These are phyloP conservation scores for Mus minutoides DNA, from an alignment of 2,797 vertebrate genomes.

Conservation along the genomic window DNA sequence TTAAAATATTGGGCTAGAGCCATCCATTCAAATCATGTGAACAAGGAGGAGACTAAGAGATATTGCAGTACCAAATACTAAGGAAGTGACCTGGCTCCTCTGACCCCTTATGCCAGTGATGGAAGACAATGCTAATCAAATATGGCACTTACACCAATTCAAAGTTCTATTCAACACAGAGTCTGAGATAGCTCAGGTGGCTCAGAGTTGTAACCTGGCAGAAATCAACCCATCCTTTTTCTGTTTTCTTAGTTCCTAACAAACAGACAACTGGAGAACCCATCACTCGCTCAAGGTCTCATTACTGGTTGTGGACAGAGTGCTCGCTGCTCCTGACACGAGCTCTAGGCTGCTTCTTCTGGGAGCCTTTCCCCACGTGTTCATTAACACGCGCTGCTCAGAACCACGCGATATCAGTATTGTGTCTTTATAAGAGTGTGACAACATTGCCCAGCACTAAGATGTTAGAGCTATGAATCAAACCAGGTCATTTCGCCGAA, in stretches of 20 bases:
- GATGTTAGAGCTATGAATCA: neutral
- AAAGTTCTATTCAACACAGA: neutral
- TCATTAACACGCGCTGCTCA: neutral
- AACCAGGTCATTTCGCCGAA: slow-evolving; percentile 6
- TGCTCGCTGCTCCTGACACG: neutral
- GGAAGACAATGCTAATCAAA: neutral
- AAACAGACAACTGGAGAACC: neutral
- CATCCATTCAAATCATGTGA: neutral
- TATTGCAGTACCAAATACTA: neutral
- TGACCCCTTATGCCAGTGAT: rapidly evolving
- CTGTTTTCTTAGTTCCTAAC: neutral
- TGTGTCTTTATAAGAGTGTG: neutral
- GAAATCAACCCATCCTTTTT: neutral
- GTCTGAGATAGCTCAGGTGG: neutral
- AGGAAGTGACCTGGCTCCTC: neutral
- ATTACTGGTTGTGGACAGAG: neutral
- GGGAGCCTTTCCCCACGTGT: too few species aligned
- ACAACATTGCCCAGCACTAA: neutral
- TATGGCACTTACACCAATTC: neutral
- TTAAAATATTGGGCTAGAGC: neutral
- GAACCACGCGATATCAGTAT: neutral
- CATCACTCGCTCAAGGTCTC: neutral
- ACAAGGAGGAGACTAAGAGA: neutral
- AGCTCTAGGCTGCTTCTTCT: neutral
- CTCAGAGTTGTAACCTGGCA: neutral